Base-by-base conservation (phyloP, 2,888 invertebrate genomes). In the Steinernema scapterisci region DNA sequence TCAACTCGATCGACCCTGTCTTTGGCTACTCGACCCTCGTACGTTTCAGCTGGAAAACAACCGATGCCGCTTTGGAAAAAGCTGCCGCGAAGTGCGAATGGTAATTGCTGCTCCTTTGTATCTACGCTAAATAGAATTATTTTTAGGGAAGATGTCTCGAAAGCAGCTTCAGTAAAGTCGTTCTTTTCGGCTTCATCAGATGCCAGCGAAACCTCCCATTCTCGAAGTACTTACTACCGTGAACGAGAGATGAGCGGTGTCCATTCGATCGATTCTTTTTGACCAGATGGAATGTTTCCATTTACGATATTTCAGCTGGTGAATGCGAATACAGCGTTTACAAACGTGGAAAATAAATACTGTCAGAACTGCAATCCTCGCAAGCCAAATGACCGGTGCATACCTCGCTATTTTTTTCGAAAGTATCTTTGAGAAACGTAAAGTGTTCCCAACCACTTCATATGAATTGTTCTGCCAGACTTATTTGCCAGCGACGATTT, bases 11-110 rank as follows among this genome's bases (percentile, higher is more conserved):
- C 75, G 95, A 99, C 89, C 91, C 92, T 27, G 92, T 97, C 0
- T 99, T 99, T 90, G 99, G 99, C 0, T 99, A 93, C 89, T 94
- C 97, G 0, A 92, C 93, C 73, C 90, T 99, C 21, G 97, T 99
- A 0, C 90, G 99, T 77, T 96, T 97, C 88, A 95, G 96, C 88
- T 99, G 99, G 99, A 95, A 96, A 0, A 99, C 99, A 0, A 93
- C 96, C 0, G 92, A 92, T 77, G 91, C 91, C 63, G 92, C 94
- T 81, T 88, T 99, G 16, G 91, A 93, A 78, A 91, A 92, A 5
- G 91, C 92, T 78, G 89, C 89, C 72, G 93, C 88, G 16, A 80
- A 84, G 6, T 88, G 89, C 2, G 76, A 76, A 73, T 90, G 90
- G 90, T 88, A 78, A 31, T 16, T 27, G 63, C 16, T 16, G 27